Conservation (phyloP, 2,797 vertebrate genomes). For the Tenualosa ilisha region DNA sequence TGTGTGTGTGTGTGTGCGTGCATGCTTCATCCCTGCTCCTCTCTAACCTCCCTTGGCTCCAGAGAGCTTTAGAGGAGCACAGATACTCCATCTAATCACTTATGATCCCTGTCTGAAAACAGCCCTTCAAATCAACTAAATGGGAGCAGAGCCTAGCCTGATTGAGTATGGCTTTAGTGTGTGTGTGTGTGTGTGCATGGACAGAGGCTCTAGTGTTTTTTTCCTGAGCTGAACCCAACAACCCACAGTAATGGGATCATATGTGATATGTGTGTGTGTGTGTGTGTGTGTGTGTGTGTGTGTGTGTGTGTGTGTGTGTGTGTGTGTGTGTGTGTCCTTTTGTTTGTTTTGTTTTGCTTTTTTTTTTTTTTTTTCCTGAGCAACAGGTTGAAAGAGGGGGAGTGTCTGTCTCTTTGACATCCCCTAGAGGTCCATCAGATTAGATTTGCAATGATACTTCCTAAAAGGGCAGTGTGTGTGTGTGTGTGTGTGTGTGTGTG, state of each 20-base stretch:
- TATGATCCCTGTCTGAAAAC: conserved; percentile 9
- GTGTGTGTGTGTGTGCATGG: neutral
- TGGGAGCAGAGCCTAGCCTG: neutral
- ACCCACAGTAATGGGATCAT: conserved; percentile 1
- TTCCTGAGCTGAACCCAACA: neutral
- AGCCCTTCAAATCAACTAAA: neutral
- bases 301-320: neutral
- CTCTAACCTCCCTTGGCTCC: neutral
- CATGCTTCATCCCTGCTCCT: neutral
- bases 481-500: conserved; percentile 7
- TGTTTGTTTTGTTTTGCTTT: neutral
- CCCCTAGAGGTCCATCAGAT: neutral
- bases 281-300: neutral
- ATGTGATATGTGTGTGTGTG: neutral
- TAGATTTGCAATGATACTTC: neutral
- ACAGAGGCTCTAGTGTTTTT: neutral
- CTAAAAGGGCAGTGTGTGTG: neutral
- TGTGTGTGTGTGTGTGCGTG: neutral
- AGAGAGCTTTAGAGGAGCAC: neutral
- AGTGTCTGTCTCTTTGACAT: neutral
- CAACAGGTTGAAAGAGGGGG: neutral
- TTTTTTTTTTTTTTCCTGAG: neutral
- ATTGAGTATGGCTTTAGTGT: neutral
- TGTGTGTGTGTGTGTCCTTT: neutral
- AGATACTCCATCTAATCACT: neutral